A percentile compares a stretch with the other conserved stretches of the same genome.
These are phyloP conservation scores for Melanerpes formicivorus DNA, from an alignment of 2,113 vertebrate genomes.

Conservation along the genomic window DNA sequence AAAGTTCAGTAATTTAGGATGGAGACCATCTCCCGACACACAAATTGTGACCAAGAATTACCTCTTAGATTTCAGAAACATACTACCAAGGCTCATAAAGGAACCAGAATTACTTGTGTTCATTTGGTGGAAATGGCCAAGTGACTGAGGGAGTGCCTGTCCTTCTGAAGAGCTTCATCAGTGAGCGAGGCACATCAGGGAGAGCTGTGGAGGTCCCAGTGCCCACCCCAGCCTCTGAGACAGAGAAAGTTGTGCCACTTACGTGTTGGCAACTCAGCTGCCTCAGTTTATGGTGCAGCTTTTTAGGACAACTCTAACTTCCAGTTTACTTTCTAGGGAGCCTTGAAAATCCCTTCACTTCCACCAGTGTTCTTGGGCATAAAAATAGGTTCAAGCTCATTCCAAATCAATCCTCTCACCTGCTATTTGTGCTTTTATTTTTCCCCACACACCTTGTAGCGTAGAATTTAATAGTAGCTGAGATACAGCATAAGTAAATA, in stretches of 20 bases:
- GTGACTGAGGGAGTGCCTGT: neutral
- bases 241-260: fast-evolving
- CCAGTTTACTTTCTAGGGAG: neutral
- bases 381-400: neutral
- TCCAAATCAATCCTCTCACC: constrained; percentile 31
- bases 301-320: neutral
- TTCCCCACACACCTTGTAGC: neutral
- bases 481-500: constrained; percentile 61
- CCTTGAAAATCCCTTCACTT: constrained; percentile 12
- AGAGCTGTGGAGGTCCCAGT: fast-evolving
- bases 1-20: neutral
- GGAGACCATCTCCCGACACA: neutral
- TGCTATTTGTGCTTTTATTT: constrained; percentile 63
- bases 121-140: neutral
- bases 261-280: neutral
- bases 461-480: constrained; percentile 52
- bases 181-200: fast-evolving
- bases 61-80: neutral
- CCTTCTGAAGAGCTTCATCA: neutral
- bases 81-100: neutral
- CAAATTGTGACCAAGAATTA: neutral
- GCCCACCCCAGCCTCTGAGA: neutral
- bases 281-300: neutral
- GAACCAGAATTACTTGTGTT: neutral
- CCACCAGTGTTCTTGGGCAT: neutral